These are phyloP conservation scores for Drosophila neotestacea DNA, from an alignment of 2,888 invertebrate species.

Conservation along the genomic window DNA sequence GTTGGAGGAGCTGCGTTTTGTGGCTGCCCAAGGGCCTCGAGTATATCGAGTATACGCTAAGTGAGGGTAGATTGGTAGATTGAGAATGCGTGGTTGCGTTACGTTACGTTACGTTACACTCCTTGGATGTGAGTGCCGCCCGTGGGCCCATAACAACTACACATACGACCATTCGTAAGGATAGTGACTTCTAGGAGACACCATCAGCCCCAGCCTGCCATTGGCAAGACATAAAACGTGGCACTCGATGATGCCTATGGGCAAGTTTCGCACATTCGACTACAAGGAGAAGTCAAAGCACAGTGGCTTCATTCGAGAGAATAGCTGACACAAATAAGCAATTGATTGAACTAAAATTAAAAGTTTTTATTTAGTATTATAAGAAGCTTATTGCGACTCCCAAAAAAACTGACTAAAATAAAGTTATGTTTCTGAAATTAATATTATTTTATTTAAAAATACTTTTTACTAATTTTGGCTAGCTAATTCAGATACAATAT, in stretches of 20 bases:
- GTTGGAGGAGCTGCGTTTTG: slow-evolving; percentile 32
- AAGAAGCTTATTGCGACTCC: no score
- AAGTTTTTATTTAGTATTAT: no score
- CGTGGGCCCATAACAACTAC: slow-evolving; percentile 61
- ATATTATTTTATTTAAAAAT: no score
- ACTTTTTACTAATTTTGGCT: no score
- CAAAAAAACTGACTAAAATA: no score
- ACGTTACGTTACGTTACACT: neutral
- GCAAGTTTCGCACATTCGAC: slow-evolving; percentile 64
- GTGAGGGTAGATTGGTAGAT: slow-evolving; percentile 16
- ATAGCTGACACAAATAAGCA: neutral
- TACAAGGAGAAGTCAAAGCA: neutral
- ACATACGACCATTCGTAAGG: slow-evolving; percentile 6
- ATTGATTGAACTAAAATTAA: no score
- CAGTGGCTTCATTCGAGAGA: neutral
- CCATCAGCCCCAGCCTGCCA: slow-evolving; percentile 43
- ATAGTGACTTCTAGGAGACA: slow-evolving; percentile 27
- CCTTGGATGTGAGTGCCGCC: slow-evolving; percentile 54
- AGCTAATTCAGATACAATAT: no score
- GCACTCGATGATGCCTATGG: slow-evolving; percentile 79
- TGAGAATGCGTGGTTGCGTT: slow-evolving; percentile 39
- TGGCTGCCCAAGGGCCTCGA: slow-evolving; percentile 34
- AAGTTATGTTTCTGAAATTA: no score
- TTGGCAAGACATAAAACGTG: slow-evolving; percentile 77
- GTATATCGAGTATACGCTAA: slow-evolving; percentile 9